Base-by-base conservation (phyloP, 2,888 invertebrate genomes). In the Ectemnius lituratus region DNA sequence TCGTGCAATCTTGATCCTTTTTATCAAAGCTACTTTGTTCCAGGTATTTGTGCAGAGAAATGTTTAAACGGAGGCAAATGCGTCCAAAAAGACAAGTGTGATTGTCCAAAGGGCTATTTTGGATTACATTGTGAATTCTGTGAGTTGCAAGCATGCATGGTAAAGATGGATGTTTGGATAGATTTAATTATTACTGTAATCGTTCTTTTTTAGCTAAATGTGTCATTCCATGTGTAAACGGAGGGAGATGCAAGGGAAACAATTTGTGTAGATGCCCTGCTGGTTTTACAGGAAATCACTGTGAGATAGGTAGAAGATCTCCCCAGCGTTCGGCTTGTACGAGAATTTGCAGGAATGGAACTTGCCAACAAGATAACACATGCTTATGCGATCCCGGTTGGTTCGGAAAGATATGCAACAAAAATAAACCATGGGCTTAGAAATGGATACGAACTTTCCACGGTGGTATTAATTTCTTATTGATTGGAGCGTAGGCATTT, bases 61-160 rank as follows among this genome's bases (percentile, higher is more conserved):
- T 98, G 98, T 91, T 92, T 96, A 77, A 98, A 98, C 90, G 97
- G 98, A 20, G 98, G 98, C 4, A 97, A 97, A 91, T 98, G 98
- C 89, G 94, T 98, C 84, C 97, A 97, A 90, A 98, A 97, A 91
- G 98, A 98, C 90, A 96, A 95, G 28, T 98, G 98, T 88, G 95
- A 96, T 85, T 98, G 98, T 91, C 94, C 96, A 0, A 96, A 95
- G 89, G 98, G 98, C 58, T 98, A 96, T 90, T 97, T 96, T 88
- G 98, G 98, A 72, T 92, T 95, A 62, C 94, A 95, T 71, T 98
- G 98, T 91, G 97, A 98, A 93, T 96, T 95, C 91, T 97, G 97
- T 97, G 92, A 95, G 96, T 94, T 88, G 62, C 67, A 56, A n/a
- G 52, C 1, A 8, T 37, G 37, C 37, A 11, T 37, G 37, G 37